Evolutionary conservation across 2,888 invertebrate genomes (phyloP), one percentile per base, ranked within the genome.

Genomic region (Hecatera dysodea): DNA sequence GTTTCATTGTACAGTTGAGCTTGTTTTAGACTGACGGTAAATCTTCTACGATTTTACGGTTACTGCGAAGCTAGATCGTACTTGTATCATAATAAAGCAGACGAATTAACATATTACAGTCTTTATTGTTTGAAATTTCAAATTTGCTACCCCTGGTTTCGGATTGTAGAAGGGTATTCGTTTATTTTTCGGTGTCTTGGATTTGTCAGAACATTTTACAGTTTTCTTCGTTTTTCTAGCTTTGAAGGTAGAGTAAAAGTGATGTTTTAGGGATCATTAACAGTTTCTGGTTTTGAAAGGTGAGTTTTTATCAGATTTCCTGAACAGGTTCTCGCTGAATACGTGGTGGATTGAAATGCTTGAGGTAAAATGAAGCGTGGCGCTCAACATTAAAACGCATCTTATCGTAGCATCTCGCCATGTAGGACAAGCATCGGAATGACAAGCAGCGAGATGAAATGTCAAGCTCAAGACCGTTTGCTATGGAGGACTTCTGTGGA

Each of bases 1-100:
- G 90, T 90, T 89, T 89, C 88, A 89, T 89, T 88, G 89, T 90
- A 86, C 80, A 88, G 86, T 88, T 81, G 87, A 88, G 90, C 88
- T 90, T 89, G 88, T 87, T 90, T 88, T 84, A 87, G 85, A 87
- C 86, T 88, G 86, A 88, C 88, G 86, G 87, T 87, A 85, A 89
- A 90, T 89, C 89, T 90, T 88, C 83, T 87, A 83, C 84, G 85
- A 88, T 90, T 90, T 88, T 82, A 88, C 87, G 86, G 89, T 84
- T 82, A 79, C 82, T 75, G 81, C 76, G 71, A 81, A 78, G 83
- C 80, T 82, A 75, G 83, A 79, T 84, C 82, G 80, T 78, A 81
- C 82, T 85, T 84, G 87, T 86, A 88, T 89, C 85, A 87, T 86
- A 87, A 88, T 87, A 87, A 85, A 83, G 82, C 83, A 74, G 80